Base-by-base conservation (phyloP, 2,113 vertebrate genomes). In the Hypomesus transpacificus region DNA sequence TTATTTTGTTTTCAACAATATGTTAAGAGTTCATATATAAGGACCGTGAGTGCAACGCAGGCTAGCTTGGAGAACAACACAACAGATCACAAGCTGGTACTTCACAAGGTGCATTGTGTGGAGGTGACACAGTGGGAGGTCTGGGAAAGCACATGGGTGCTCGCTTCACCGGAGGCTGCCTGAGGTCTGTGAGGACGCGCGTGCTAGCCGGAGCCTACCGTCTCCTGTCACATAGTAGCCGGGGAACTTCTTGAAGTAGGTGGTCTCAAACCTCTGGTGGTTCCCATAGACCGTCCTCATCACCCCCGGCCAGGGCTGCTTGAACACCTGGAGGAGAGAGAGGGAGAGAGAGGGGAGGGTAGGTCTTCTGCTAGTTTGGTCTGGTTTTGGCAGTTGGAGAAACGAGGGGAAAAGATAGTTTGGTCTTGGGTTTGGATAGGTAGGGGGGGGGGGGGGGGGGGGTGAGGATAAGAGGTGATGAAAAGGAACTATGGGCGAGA, bases 141-240 rank as follows among this genome's bases (percentile, higher is more conserved):
- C 31, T 34, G 31, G 31, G 31, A 5, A 34, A 7, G 31, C 31
- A 34, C 31, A 7, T 4, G 7, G 7, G 7, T 34, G 31, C 31
- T 34, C 31, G 31, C 31, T 34, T 6, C 7, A 34, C 31, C 31
- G 6, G 31, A 34, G 31, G 31, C 31, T 34, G 7, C 6, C 31
- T 13, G 39, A 46, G 39, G 39, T 46, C 9, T 46, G n/a, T 34
- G 17, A 20, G 24, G 11, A 59, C 3, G 18, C 8, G 22, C 26
- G 14, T 46, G 24, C 4, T 11, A 16, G 46, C 60, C 24, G 11
- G 4, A 14, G 13, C 86, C 94, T 86, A 97, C 97, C 97, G 18
- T 99, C 97, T 69, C 97, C 96, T 1, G 96, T 99, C 71, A 98
- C 95, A 0, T 96, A 99, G 85, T 95, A 99, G 3, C 97, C 97